Percentiles rank a stretch among this genome's conserved stretches.
Evolutionary conservation across 2,888 invertebrate genomes (phyloP).

Genomic region (Aleiodes testaceus): DNA sequence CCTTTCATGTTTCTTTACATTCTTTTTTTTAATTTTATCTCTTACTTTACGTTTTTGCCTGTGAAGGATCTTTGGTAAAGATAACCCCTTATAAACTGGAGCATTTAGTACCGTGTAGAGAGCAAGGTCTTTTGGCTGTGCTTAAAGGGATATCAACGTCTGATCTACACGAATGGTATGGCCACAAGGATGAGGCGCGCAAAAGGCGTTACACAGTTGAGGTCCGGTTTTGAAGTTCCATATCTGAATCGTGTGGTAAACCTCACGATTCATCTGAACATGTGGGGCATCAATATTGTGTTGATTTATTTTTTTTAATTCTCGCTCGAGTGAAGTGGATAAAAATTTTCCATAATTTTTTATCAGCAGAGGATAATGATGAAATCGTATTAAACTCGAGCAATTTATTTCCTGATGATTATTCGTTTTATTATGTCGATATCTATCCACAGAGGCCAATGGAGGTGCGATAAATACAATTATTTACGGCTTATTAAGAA

Average conservation of each 20-base stretch:
- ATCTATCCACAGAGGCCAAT: slow-evolving; percentile 52
- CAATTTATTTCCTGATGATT: too few species aligned
- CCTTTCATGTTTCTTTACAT: slow-evolving; percentile 33
- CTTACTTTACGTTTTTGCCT: neutral
- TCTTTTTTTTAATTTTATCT: slow-evolving; percentile 28
- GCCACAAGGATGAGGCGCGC: slow-evolving; percentile 40
- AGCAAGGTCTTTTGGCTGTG: slow-evolving; percentile 47
- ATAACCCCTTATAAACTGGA: slow-evolving; percentile 71
- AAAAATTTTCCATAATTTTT: neutral
- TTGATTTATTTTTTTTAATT: too few species aligned
- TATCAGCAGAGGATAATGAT: neutral
- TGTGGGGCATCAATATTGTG: neutral
- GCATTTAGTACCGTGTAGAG: slow-evolving; percentile 69
- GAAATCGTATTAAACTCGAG: too few species aligned
- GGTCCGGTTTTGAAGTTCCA: slow-evolving; percentile 68
- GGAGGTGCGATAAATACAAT: slow-evolving; percentile 73
- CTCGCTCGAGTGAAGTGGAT: neutral
- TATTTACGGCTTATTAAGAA: slow-evolving; percentile 73
- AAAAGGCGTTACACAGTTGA: slow-evolving; percentile 57
- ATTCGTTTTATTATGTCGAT: slow-evolving; percentile 24
- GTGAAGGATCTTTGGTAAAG: slow-evolving; percentile 58
- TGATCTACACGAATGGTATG: slow-evolving; percentile 47
- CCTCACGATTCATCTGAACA: slow-evolving; percentile 33
- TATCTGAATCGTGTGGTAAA: slow-evolving; percentile 62
- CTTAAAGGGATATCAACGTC: slow-evolving; percentile 48